Conservation (phyloP, 2,888 invertebrate genomes). For the Taenaris catops region DNA sequence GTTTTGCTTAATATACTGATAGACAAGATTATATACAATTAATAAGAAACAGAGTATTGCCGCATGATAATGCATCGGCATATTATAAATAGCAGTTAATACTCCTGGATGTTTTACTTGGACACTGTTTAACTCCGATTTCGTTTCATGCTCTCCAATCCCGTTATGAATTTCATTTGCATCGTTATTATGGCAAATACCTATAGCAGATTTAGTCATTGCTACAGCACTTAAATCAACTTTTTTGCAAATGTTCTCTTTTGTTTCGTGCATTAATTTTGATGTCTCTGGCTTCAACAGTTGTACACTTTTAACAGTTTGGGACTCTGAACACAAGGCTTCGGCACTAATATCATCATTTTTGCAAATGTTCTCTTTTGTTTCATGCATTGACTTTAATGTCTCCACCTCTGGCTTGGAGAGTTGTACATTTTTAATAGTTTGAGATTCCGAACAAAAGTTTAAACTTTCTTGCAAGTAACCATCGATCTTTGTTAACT, state of each 20-base stretch:
- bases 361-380: neutral
- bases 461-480: slow-evolving; percentile 67
- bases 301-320: slow-evolving; percentile 17
- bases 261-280: neutral
- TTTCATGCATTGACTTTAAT: slow-evolving; percentile 1
- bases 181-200: slow-evolving; percentile 6
- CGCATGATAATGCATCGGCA: slow-evolving; percentile 76
- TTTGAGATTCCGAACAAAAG: slow-evolving; percentile 41
- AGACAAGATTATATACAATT: slow-evolving; percentile 74
- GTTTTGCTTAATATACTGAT: slow-evolving; percentile 72
- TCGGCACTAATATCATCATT: neutral
- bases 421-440: slow-evolving; percentile 11
- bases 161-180: neutral
- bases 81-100: slow-evolving; percentile 57
- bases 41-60: slow-evolving; percentile 70
- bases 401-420: slow-evolving; percentile 7
- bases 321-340: slow-evolving; percentile 43
- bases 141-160: slow-evolving; percentile 27
- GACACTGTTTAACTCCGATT: slow-evolving; percentile 51
- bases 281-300: slow-evolving; percentile 6
- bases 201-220: neutral
- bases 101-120: slow-evolving; percentile 47
- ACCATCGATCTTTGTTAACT: slow-evolving; percentile 60
- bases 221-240: neutral
- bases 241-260: neutral